phyloP scores from a whole-genome alignment of 2,888 invertebrate species.

The Tuberolachnus salignus region DNA sequence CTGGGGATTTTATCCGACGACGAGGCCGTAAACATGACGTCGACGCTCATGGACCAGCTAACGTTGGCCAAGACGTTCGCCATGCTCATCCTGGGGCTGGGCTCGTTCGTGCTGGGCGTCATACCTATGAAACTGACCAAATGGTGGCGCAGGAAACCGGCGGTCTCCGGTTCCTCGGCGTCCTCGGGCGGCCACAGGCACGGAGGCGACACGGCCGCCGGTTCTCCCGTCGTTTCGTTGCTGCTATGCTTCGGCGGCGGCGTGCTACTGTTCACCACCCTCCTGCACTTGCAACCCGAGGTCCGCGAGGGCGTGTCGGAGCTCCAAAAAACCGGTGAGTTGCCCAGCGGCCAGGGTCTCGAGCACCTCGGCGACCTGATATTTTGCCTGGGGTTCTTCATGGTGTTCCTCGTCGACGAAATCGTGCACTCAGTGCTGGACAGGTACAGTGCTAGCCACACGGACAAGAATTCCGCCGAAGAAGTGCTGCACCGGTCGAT shows the following conservation, averaged over 20 bases:
- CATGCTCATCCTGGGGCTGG: conserved; percentile 76
- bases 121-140: conserved; percentile 74
- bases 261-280: conserved; percentile 70
- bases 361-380: conserved; percentile 68
- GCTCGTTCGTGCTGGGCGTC: conserved; percentile 77
- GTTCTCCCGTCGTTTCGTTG: conserved; percentile 65
- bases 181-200: conserved; percentile 56
- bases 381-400: conserved; percentile 71
- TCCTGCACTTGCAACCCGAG: conserved; percentile 72
- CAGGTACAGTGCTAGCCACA: conserved; percentile 60
- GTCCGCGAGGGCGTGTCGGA: conserved; percentile 67
- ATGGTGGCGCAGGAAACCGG: conserved; percentile 65
- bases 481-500: conserved; percentile 66
- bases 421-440: conserved; percentile 67
- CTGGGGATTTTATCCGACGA: not conserved
- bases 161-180: conserved; percentile 33
- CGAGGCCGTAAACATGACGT: conserved; percentile 1
- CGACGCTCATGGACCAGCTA: conserved; percentile 60
- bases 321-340: conserved; percentile 63
- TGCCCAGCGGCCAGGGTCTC: conserved; percentile 63
- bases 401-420: conserved; percentile 71
- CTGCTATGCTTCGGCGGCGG: conserved; percentile 72
- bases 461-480: conserved; percentile 61
- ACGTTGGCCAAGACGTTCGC: conserved; percentile 78
- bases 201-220: conserved; percentile 54